Base-by-base conservation (phyloP, 1,140 invertebrate genomes). In the Xylocopa sonorina region DNA sequence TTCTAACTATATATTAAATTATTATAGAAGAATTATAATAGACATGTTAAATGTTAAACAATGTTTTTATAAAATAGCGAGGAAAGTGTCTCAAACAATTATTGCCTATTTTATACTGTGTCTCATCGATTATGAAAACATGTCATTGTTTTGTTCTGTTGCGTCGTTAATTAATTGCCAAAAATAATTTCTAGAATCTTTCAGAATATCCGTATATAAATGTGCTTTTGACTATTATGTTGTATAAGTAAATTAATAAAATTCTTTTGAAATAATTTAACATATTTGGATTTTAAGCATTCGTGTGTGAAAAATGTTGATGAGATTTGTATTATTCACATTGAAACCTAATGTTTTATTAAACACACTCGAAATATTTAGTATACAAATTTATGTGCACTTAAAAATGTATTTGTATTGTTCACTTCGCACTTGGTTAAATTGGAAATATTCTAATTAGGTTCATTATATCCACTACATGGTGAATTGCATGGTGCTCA, bases 201-300 rank as follows among this genome's bases (percentile, higher is more conserved):
- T 32, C 6, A 1, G 16, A 3, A 41, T 1, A 27, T 21, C 3
- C 46, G 18, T 5, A n/a, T 9, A 27, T n/a, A n/a, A n/a, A n/a
- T n/a, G n/a, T n/a, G n/a, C n/a, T n/a, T 27, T 16, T 46, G n/a
- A 67, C 27, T 66, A 66, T 24, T 24, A 67, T 51, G 29, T 51
- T 50, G 27, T 3, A n/a, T 51, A 51, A 67, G 5, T 9, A 32
- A n/a, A n/a, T 34, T 50, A 32, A 21, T 34, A 34, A 3, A 50
- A 32, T 67, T 32, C 29, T 67, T 51, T 50, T n/a, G 4, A 67
- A 67, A 50, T 10, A 12, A 6, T 41, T 34, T 27, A 29, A 16
- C 55, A 58, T 32, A n/a, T n/a, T n/a, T n/a, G n/a, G n/a, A n/a
- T n/a, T n/a, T n/a, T 18, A 14, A 18, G 12, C 27, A 62, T 6